phyloP scores from a whole-genome alignment of 2,888 invertebrate genomes.

The Lapara coniferarum region DNA sequence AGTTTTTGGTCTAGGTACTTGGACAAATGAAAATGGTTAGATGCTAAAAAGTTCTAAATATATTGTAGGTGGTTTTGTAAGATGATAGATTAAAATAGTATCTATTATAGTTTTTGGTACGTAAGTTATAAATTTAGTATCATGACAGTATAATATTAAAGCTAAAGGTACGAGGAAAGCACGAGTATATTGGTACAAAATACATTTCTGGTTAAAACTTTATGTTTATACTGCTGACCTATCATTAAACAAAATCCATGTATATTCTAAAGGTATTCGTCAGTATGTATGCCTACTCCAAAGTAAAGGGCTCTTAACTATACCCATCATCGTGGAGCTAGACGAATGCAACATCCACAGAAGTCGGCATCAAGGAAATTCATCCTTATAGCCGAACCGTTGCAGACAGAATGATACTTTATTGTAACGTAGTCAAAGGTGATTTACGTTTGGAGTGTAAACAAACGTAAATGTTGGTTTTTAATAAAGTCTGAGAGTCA shows the following conservation, averaged over 20 bases:
- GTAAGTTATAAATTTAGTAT: no score
- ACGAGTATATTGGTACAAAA: no score
- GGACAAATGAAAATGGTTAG: no score
- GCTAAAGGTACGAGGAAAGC: no score
- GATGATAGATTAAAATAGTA: no score
- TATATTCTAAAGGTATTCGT: constrained; percentile 32
- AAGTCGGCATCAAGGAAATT: constrained; percentile 40
- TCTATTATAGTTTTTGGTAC: no score
- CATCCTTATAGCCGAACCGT: constrained; percentile 33
- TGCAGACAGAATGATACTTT: constrained; percentile 33
- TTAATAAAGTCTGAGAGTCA: constrained; percentile 54
- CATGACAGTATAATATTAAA: no score
- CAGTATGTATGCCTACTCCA: constrained; percentile 56
- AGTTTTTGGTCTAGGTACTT: no score
- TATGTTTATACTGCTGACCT: constrained; percentile 43
- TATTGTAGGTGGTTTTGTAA: no score
- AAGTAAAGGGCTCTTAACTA: constrained; percentile 55
- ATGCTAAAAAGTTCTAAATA: no score
- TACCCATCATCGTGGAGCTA: constrained; percentile 57
- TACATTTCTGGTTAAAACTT: no score
- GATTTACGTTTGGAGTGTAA: constrained; percentile 25
- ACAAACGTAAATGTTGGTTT: constrained; percentile 42
- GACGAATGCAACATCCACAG: constrained; percentile 60
- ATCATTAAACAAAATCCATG: constrained; percentile 29
- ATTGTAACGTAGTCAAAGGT: constrained; percentile 13